Evolutionary conservation across 2,113 vertebrate genomes (phyloP).

Genomic region (Pterophyllum scalare): DNA sequence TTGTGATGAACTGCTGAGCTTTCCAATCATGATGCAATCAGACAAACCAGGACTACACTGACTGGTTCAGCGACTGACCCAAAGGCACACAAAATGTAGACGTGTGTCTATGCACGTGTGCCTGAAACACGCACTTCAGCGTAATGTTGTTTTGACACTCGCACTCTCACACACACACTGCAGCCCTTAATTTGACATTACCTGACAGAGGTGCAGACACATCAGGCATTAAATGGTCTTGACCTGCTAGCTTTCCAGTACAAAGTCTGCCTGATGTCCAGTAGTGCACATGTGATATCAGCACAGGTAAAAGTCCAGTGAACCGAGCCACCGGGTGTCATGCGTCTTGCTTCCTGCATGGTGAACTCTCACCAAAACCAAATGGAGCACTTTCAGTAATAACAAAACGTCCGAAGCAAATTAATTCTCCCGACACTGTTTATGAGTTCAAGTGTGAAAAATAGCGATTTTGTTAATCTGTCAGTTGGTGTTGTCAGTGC

Average conservation of each 20-base stretch:
- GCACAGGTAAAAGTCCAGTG: constrained; percentile 1
- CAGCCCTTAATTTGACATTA: neutral
- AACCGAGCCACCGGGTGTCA: neutral
- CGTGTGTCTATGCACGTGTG: neutral
- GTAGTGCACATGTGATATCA: neutral
- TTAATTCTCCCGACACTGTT: neutral
- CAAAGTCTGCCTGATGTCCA: neutral
- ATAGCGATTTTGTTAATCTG: neutral
- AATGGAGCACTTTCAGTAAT: constrained; percentile 9
- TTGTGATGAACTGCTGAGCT: constrained; percentile 49
- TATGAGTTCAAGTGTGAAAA: neutral
- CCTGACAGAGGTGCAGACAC: neutral
- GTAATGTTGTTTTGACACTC: neutral
- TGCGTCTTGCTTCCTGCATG: neutral
- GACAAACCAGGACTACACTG: neutral
- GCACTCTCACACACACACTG: neutral
- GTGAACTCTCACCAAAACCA: neutral
- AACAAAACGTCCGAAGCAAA: neutral
- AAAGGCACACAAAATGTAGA: neutral
- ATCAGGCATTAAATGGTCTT: neutral
- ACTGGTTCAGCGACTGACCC: constrained; percentile 18
- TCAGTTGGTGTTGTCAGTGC: neutral
- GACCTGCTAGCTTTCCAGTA: neutral
- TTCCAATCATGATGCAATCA: constrained; percentile 62
- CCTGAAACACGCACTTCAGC: neutral